A percentile compares a stretch with the other conserved stretches of the same genome.
phyloP scores from a whole-genome alignment of 2,113 vertebrate species.

The Psittacara wagleri region DNA sequence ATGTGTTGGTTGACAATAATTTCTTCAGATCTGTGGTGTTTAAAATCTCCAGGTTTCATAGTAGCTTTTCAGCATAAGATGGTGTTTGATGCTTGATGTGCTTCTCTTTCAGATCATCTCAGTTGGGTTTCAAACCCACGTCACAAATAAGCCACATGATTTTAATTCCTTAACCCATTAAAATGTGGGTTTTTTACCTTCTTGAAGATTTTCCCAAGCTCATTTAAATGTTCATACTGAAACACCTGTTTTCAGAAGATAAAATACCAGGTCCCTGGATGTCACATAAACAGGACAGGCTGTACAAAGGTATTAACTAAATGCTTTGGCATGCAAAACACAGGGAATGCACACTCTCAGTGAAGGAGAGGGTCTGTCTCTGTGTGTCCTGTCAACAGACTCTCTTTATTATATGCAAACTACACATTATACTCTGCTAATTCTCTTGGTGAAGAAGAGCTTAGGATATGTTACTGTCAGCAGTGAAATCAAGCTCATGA shows the following conservation, averaged over 20 bases:
- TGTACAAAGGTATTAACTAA: neutral
- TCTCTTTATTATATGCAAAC: neutral
- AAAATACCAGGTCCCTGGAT: neutral
- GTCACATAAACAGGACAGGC: neutral
- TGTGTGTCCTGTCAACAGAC: neutral
- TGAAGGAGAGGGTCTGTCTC: neutral
- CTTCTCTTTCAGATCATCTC: neutral
- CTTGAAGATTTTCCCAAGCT: slow-evolving; percentile 28
- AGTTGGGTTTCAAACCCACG: neutral
- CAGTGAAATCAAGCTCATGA: neutral
- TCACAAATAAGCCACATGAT: slow-evolving; percentile 14
- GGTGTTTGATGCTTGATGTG: neutral
- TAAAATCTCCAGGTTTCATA: neutral
- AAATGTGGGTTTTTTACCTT: neutral
- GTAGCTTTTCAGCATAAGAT: neutral
- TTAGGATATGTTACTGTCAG: neutral
- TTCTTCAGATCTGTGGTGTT: neutral
- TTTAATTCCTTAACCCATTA: slow-evolving; percentile 10
- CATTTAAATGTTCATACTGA: slow-evolving; percentile 46
- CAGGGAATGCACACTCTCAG: neutral
- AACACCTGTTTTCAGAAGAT: slow-evolving; percentile 40
- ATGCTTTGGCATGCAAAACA: neutral
- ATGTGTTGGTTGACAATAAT: neutral
- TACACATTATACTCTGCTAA: neutral
- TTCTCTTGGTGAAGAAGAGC: neutral